Conservation (phyloP, 2,888 invertebrate species). For the Stenodema calcarata region DNA sequence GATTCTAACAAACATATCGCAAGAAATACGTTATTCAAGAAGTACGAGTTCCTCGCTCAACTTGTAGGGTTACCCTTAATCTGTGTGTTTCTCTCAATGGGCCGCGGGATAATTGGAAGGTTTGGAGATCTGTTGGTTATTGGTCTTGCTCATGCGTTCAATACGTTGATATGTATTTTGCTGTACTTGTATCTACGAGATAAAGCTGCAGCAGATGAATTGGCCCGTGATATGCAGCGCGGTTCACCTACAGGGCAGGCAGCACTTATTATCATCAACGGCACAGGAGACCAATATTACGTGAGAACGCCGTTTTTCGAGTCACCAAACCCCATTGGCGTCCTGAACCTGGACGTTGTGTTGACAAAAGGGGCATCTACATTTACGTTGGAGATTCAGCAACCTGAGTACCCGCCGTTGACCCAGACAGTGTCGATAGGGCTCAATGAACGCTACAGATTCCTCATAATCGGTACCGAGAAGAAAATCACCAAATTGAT, state of each 20-base stretch:
- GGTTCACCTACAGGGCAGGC: neutral
- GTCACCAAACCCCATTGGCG: neutral
- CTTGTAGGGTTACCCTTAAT: neutral
- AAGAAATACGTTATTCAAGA: neutral
- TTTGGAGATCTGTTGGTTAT: neutral
- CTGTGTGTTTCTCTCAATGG: neutral
- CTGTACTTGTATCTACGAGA: neutral
- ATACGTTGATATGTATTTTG: neutral
- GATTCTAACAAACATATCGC: neutral
- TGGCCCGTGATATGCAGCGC: neutral
- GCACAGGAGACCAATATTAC: neutral
- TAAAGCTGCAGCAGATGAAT: neutral
- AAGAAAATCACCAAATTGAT: neutral
- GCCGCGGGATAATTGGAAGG: neutral
- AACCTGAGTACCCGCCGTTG: neutral
- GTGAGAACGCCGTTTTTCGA: neutral
- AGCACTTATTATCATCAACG: neutral
- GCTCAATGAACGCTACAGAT: neutral
- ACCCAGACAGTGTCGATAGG: neutral
- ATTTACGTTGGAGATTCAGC: neutral
- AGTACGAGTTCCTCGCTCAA: neutral
- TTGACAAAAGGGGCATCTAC: neutral
- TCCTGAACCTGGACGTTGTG: neutral
- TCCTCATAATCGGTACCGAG: neutral
- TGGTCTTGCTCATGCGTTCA: neutral